Base-by-base conservation (phyloP, 2,797 vertebrate species). In the Strix occidentalis region DNA sequence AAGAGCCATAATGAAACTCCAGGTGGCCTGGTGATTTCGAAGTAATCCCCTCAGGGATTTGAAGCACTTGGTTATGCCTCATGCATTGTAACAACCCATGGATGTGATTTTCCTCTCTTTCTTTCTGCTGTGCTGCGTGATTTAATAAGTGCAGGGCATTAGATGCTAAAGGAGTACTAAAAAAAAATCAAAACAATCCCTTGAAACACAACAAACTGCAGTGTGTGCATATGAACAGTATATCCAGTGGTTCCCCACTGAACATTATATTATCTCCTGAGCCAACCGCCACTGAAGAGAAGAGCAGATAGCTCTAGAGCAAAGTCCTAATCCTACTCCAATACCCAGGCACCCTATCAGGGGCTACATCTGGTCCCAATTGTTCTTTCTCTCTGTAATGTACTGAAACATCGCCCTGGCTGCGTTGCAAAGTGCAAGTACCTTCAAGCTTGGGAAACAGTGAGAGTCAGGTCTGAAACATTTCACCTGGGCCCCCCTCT, bases 1-100 rank as follows among this genome's bases (percentile, higher is more conserved):
- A 94, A 96, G 95, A 94, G 75, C 74, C 96, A 96, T 91, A 97
- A 97, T 97, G 97, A 84, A 97, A 96, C 95, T 96, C 94, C 96
- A 96, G 95, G 95, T 96, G 97, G 93, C 90, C 94, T 94, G 96
- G 91, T 96, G 93, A 95, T 95, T 96, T 83, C 26, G 13, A 88
- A 96, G 91, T 97, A 96, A 97, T 97, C 95, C 90, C 95, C 87
- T 95, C 89, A 95, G 92, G 88, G 96, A 96, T 97, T 96, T 96
- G 94, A 87, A 96, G 91, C 90, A 87, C 93, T 97, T 87, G 84
- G 90, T 96, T 94, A 87, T 97, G 95, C 96, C 87, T 94, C 94
- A 51, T 96, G 92, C 95, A 94, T 96, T 83, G 95, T 92, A 95
- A 96, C 91, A 96, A 95, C 64, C 93, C 91, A 82, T 89, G 90